These are phyloP conservation scores for Cercopithecus diana DNA, from an alignment of 2,797 vertebrate genomes.

Conservation along the genomic window DNA sequence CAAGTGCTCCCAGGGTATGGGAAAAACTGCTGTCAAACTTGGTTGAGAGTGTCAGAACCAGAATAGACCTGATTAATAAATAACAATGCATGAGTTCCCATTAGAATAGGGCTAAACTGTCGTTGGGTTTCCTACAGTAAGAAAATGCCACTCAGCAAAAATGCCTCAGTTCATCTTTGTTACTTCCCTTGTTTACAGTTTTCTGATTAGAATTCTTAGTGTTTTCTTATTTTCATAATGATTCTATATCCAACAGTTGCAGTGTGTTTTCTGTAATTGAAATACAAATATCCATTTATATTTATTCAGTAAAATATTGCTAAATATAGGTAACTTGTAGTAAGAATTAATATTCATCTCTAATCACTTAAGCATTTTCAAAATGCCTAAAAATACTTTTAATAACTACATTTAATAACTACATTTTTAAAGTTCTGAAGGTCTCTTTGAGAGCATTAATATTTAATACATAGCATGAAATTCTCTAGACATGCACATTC, in stretches of 20 bases:
- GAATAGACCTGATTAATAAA: neutral
- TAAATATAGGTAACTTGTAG: neutral
- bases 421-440: neutral
- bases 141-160: neutral
- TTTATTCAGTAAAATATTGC: constrained; percentile 36
- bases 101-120: neutral
- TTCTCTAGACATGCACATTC: neutral
- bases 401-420: neutral
- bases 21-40: neutral
- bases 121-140: neutral
- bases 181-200: constrained; percentile 15
- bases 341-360: neutral
- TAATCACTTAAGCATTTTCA: neutral
- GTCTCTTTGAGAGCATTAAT: constrained; percentile 35
- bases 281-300: constrained; percentile 25
- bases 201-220: constrained; percentile 45
- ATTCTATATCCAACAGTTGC: neutral
- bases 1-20: neutral
- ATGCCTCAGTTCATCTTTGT: neutral
- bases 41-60: neutral
- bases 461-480: neutral
- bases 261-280: constrained; percentile 7
- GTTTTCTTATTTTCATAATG: constrained; percentile 47
- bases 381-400: neutral
- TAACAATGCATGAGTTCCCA: neutral